phyloP scores from a whole-genome alignment of 2,113 vertebrate species.

The human (Homo sapiens) region GRCh38 chr2:177091001-177091500 shows the following conservation, averaged over 20 bases:
- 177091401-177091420: background rate
- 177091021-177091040: background rate
- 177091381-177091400: background rate
- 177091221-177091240: background rate
- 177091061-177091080: background rate
- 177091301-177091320: background rate
- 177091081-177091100: background rate
- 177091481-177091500: background rate
- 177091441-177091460: background rate
- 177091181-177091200: background rate
- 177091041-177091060: background rate
- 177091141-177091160: background rate
- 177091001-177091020: background rate
- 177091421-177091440: background rate
- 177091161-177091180: background rate
- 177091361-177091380: background rate
- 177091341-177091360: background rate
- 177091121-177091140: background rate
- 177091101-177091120: background rate
- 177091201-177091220: background rate
- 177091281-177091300: background rate
- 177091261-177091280: background rate
- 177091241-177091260: background rate
- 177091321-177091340: background rate
- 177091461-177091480: background rate